A percentile compares a stretch with the other conserved stretches of the same genome.
Conservation (phyloP, 2,113 vertebrate species). For the Xerus inauris region DNA sequence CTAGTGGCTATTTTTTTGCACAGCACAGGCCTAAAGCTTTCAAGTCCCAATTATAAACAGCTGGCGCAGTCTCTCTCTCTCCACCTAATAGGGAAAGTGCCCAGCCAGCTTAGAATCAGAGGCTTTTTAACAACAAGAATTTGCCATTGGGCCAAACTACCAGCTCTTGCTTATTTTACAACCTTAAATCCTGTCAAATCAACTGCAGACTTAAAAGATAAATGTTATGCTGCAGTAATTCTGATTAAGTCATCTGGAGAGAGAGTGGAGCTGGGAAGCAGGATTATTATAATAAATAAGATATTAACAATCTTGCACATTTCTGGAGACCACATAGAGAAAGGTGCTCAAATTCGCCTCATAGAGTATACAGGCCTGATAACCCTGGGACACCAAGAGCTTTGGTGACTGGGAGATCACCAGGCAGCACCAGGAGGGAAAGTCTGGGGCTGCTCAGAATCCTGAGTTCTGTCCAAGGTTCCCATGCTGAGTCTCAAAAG, state of each 20-base stretch:
- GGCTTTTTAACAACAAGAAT: slow-evolving; percentile 44
- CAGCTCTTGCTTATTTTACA: slow-evolving; percentile 28
- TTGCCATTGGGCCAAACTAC: not conserved
- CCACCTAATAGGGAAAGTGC: not conserved
- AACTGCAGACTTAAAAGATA: slow-evolving; percentile 46
- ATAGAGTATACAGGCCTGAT: not conserved
- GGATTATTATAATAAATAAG: not conserved
- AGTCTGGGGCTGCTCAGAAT: not conserved
- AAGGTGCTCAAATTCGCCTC: not conserved
- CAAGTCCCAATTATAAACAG: not conserved
- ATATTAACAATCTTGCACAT: not conserved
- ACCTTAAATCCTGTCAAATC: slow-evolving; percentile 32
- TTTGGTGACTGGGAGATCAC: not conserved
- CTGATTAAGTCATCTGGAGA: not conserved
- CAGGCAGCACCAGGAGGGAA: not conserved
- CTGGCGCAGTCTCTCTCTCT: not conserved
- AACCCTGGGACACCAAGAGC: not conserved
- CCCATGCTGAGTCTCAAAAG: not conserved
- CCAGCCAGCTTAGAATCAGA: not conserved
- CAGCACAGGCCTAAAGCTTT: slow-evolving; percentile 4
- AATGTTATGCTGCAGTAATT: not conserved
- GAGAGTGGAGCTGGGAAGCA: not conserved
- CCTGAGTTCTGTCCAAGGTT: not conserved
- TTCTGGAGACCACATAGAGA: not conserved
- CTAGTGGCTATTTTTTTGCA: not conserved